Conservation (phyloP, 1,140 invertebrate genomes). For the Thaumatotibia leucotreta region DNA sequence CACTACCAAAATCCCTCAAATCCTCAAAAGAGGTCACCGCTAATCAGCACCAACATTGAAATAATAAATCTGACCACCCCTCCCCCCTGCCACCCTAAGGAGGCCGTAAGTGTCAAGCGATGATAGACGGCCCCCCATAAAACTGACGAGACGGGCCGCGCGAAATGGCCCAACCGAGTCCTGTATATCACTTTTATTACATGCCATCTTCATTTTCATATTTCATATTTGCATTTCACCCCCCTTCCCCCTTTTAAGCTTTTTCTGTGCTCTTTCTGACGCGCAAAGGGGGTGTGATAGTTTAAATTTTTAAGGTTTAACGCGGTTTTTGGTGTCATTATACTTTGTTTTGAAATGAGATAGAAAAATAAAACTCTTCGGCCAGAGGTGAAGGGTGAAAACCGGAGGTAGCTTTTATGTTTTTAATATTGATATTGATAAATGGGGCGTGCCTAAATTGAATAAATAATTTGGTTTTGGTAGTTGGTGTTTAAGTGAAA, state of each 20-base stretch:
- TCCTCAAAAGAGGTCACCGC: neutral
- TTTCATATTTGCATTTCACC: constrained; percentile 78
- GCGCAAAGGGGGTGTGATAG: constrained; percentile 26
- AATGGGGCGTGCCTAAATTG: too few species aligned
- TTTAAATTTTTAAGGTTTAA: neutral
- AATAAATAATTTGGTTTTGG: too few species aligned
- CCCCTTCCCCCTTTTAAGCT: constrained; percentile 42
- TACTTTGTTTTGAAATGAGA: too few species aligned
- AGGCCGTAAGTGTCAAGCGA: constrained; percentile 63
- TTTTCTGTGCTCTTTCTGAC: constrained; percentile 56
- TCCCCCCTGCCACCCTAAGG: neutral
- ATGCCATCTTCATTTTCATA: constrained; percentile 79
- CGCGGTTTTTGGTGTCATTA: too few species aligned
- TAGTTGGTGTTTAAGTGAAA: too few species aligned
- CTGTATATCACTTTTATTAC: constrained; percentile 79
- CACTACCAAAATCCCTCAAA: too few species aligned
- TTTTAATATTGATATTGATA: too few species aligned
- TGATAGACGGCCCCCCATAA: constrained; percentile 75
- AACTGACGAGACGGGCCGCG: constrained; percentile 73
- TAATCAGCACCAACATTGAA: constrained; percentile 44
- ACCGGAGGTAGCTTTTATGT: too few species aligned
- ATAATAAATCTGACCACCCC: constrained; percentile 52
- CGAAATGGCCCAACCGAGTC: constrained; percentile 76
- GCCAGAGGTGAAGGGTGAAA: too few species aligned
- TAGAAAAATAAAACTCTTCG: too few species aligned